Evolutionary conservation across 53 echinoderm and acorn worm genomes (phyloP).

Genomic region (Echinometra lucunter): DNA sequence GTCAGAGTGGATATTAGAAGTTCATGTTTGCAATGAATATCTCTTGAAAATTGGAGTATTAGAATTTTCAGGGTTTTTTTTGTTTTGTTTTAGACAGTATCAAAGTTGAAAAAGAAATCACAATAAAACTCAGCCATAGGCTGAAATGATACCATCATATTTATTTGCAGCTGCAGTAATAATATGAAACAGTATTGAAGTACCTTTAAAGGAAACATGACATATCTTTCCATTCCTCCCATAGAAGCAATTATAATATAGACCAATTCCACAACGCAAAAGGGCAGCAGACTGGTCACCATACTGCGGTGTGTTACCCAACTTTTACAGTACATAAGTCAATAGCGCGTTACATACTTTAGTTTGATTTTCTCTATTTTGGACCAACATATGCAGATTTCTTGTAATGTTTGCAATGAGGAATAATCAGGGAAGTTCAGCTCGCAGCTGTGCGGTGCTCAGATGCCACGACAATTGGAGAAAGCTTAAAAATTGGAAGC

Average conservation of each 20-base stretch:
- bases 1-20: neutral
- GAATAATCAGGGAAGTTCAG: too few relatives aligned
- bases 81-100: neutral
- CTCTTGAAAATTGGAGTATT: neutral
- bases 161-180: conserved; percentile 18
- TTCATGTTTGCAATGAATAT: neutral
- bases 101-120: neutral
- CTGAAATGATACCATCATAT: neutral
- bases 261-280: too few relatives aligned
- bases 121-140: neutral
- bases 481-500: too few relatives aligned
- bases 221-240: neutral
- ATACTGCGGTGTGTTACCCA: too few relatives aligned
- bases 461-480: too few relatives aligned
- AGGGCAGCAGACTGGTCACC: too few relatives aligned
- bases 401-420: too few relatives aligned
- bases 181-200: neutral
- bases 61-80: neutral
- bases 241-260: neutral
- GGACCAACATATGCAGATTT: too few relatives aligned
- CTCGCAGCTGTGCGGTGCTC: too few relatives aligned
- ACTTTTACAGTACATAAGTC: too few relatives aligned
- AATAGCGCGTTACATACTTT: too few relatives aligned
- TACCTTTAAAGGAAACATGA: neutral
- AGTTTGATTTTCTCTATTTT: too few relatives aligned